These are phyloP conservation scores for Nyctalus aviator DNA, from an alignment of 2,797 vertebrate genomes.

Conservation along the genomic window DNA sequence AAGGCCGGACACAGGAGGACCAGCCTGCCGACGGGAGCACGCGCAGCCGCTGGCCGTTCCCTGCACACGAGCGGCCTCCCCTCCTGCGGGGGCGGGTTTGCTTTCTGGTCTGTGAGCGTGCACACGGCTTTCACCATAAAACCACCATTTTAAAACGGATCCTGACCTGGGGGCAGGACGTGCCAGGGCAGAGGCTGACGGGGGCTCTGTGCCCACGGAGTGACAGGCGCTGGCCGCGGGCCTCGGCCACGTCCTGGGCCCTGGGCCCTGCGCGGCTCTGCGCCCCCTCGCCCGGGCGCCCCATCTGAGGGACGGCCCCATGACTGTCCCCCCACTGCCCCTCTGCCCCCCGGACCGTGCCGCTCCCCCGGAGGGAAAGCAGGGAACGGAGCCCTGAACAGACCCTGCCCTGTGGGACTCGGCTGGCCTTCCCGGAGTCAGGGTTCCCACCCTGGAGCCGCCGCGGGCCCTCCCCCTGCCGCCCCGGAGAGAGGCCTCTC, in stretches of 20 bases:
- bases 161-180: not conserved
- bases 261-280: not conserved
- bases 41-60: not conserved
- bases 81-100: not conserved
- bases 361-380: accelerated
- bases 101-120: not conserved
- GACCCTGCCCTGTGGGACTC: not conserved
- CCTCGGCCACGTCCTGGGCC: not conserved
- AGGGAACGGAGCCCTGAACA: not conserved
- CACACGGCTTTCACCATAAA: not conserved
- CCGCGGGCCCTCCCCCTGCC: not conserved
- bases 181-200: too few species aligned
- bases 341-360: accelerated
- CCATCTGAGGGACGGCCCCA: too few species aligned
- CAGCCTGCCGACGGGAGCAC: not conserved
- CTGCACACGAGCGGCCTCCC: not conserved
- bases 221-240: not conserved
- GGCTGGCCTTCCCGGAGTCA: not conserved
- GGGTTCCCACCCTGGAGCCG: not conserved
- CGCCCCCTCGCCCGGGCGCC: not conserved
- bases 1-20: not conserved
- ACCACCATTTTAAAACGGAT: not conserved
- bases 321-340: not conserved
- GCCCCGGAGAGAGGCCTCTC: not conserved
- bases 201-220: not conserved